Evolutionary conservation across 2,888 invertebrate species (phyloP).

Genomic region (Tuta absoluta): DNA sequence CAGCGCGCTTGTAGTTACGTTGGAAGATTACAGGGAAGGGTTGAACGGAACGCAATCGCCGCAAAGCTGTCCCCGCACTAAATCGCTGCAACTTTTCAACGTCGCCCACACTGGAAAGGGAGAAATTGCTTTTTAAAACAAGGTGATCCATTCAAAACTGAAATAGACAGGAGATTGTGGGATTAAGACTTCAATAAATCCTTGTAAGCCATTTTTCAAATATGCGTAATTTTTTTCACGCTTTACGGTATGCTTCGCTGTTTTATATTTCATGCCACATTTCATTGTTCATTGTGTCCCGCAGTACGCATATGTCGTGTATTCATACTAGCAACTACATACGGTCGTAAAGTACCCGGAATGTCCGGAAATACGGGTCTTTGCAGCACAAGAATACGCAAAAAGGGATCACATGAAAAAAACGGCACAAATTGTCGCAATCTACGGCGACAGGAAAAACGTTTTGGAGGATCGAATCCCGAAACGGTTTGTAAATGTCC

Average conservation of each 20-base stretch:
- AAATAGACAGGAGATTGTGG: not conserved
- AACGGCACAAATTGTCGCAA: conserved; percentile 19
- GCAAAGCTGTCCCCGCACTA: not conserved
- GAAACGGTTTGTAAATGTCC: conserved; percentile 13
- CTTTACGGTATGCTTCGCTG: not conserved
- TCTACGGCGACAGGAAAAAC: conserved; percentile 19
- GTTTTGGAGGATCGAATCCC: conserved; percentile 17
- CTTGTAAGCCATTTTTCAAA: too few relatives aligned
- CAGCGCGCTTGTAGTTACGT: not conserved
- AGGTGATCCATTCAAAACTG: conserved; percentile 1
- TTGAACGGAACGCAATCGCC: not conserved
- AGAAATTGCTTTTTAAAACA: conserved; percentile 14
- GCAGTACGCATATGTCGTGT: not conserved
- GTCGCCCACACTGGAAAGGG: conserved; percentile 2
- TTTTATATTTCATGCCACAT: not conserved
- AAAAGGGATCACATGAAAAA: conserved; percentile 18
- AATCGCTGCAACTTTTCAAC: conserved; percentile 13
- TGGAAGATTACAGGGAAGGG: conserved; percentile 5
- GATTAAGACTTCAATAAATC: not conserved
- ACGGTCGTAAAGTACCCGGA: conserved; percentile 14
- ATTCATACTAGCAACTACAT: conserved; percentile 8
- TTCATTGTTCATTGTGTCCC: not conserved
- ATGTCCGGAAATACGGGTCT: conserved; percentile 17
- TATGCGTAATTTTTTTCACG: too few relatives aligned
- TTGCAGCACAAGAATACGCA: conserved; percentile 16